A percentile compares a stretch with the other conserved stretches of the same genome.
These are phyloP conservation scores for Aspidoscelis tigris DNA, from an alignment of 2,113 vertebrate species.

Conservation along the genomic window DNA sequence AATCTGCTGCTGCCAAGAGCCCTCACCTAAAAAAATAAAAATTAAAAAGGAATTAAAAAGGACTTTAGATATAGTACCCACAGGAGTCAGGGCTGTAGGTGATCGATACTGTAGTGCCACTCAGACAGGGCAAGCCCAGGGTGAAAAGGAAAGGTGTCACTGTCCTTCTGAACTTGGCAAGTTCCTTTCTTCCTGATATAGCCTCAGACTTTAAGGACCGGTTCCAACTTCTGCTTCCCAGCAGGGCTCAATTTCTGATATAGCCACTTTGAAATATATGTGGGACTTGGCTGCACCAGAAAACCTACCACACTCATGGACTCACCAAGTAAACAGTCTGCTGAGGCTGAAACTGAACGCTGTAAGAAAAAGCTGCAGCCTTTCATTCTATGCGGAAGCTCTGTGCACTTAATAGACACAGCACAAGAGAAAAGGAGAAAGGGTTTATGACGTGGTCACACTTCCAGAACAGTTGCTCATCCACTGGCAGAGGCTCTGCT, in stretches of 20 bases:
- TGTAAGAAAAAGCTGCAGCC: not conserved
- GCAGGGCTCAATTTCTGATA: conserved; percentile 24
- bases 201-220: conserved; percentile 29
- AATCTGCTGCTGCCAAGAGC: not conserved
- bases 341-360: not conserved
- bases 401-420: not conserved
- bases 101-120: conserved; percentile 41
- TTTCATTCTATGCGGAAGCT: not conserved
- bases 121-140: conserved; percentile 26
- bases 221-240: conserved; percentile 38
- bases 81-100: conserved; percentile 24
- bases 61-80: not conserved
- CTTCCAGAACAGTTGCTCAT: no score
- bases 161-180: conserved; percentile 39
- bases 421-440: not conserved
- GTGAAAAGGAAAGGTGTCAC: conserved; percentile 20
- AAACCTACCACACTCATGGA: not conserved
- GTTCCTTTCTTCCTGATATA: conserved; percentile 38
- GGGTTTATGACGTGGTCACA: not conserved
- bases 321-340: conserved; percentile 11
- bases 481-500: no score
- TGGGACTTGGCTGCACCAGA: not conserved
- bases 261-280: conserved; percentile 17
- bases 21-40: not conserved
- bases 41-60: not conserved